Base-by-base conservation (phyloP, 2,888 invertebrate species). In the Agapostemon virescens region DNA sequence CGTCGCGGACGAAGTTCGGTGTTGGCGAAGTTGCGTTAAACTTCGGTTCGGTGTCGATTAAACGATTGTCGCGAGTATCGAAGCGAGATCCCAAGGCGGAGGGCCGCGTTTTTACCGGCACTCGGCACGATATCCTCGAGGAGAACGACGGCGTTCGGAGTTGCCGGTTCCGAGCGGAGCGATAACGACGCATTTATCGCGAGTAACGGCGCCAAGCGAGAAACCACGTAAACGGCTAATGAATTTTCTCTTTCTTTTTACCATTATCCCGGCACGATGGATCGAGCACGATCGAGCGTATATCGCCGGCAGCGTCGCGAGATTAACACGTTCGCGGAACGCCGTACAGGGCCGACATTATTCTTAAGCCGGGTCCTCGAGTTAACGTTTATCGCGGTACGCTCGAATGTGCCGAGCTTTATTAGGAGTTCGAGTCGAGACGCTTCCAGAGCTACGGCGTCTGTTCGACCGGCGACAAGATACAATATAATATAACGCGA, bases 131-230 rank as follows among this genome's bases (percentile, higher is more conserved):
- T 72, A 67, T 36, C 42, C 36, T 52, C 68, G 52, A 49, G 52
- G 52, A n/a, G n/a, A 72, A 68, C 63, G 68, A 72, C 72, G 67
- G 72, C 79, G 72, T 68, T 52, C 36, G 36, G 79, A 23, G 69
- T 17, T 23, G 33, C 23, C 45, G 33, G 76, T 49, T 17, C 3
- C 42, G 13, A 40, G 52, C 49, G 45, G n/a, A 42, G 33, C 61
- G 79, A 79, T 79, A 55, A 55, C 55, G 55, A 55, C 55, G 55
- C 26, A 15, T 55, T 55, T 30, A 26, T 7, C 55, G 6, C 55
- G 17, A 55, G 26, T 55, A 30, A 55, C 55, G 26, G 45, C 45
- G 17, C n/a, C 26, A 45, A 69, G 45, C 36, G 42, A 55, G 49
- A 26, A 55, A 55, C 55, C 55, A 17, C 55, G 55, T 55, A 55